Evolutionary conservation across 2,113 vertebrate species (phyloP).

Genomic region (Lophotis ruficrista): DNA sequence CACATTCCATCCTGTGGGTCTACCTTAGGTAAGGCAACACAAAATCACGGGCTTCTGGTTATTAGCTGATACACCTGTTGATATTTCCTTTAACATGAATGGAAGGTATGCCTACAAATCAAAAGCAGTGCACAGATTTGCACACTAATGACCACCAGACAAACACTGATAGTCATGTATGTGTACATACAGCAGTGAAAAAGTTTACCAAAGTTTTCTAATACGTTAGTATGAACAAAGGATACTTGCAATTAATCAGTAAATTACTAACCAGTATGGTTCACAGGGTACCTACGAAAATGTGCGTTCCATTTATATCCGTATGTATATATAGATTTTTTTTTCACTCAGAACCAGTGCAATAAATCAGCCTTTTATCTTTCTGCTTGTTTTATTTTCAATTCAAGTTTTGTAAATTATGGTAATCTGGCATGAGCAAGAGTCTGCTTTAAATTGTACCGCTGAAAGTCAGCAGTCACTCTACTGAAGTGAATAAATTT

Average conservation of each 20-base stretch:
- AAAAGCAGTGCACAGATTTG: background rate
- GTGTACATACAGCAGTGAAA: background rate
- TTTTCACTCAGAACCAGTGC: background rate
- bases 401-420: background rate
- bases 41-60: background rate
- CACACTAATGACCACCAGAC: background rate
- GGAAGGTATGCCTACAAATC: background rate
- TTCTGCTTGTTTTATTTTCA: background rate
- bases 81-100: background rate
- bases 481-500: background rate
- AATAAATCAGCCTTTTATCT: background rate
- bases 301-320: background rate
- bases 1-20: background rate
- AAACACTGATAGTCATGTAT: background rate
- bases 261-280: background rate
- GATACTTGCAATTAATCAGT: background rate
- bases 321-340: background rate
- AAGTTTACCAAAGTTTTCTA: background rate
- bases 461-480: background rate
- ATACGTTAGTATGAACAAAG: background rate
- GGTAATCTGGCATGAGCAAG: background rate
- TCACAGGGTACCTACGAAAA: background rate
- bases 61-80: background rate
- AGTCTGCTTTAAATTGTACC: background rate
- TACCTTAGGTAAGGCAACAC: background rate